Evolutionary conservation across 2,888 invertebrate genomes (phyloP).

Genomic region (Helicoverpa assulta): DNA sequence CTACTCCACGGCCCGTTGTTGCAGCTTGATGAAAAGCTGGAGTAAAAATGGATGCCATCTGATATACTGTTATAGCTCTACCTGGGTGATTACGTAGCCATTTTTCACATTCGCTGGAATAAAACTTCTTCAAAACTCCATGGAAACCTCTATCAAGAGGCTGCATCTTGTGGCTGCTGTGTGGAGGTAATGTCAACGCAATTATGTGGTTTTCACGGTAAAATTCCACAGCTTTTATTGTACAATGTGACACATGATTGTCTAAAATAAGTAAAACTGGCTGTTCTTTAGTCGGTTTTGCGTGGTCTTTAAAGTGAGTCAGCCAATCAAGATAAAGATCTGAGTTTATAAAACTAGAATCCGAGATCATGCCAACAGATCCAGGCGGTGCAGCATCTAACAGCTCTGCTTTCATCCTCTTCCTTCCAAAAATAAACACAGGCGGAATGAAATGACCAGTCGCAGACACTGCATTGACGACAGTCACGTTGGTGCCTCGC

Average conservation of each 20-base stretch:
- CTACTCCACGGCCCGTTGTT: too few species aligned
- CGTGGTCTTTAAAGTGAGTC: background rate
- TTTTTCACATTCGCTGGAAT: background rate
- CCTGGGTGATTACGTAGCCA: too few species aligned
- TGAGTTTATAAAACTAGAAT: too few species aligned
- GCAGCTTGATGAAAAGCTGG: too few species aligned
- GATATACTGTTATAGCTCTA: too few species aligned
- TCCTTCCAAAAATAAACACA: conserved; percentile 60
- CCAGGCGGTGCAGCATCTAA: conserved; percentile 61
- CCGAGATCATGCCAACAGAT: too few species aligned
- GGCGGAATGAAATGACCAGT: conserved; percentile 57
- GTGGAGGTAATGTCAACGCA: background rate
- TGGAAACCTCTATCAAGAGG: background rate
- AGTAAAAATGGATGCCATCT: too few species aligned
- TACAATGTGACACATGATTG: background rate
- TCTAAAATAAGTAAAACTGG: background rate
- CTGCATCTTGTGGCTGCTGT: background rate
- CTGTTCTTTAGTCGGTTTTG: background rate
- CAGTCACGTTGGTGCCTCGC: conserved; percentile 60
- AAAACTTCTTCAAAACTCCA: background rate
- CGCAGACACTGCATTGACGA: conserved; percentile 65
- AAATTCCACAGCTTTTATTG: background rate
- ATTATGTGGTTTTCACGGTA: background rate
- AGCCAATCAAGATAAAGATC: background rate
- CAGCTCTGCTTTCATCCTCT: conserved; percentile 65